Conservation (phyloP, 2,888 invertebrate genomes). For the Epicampocera succincta region DNA sequence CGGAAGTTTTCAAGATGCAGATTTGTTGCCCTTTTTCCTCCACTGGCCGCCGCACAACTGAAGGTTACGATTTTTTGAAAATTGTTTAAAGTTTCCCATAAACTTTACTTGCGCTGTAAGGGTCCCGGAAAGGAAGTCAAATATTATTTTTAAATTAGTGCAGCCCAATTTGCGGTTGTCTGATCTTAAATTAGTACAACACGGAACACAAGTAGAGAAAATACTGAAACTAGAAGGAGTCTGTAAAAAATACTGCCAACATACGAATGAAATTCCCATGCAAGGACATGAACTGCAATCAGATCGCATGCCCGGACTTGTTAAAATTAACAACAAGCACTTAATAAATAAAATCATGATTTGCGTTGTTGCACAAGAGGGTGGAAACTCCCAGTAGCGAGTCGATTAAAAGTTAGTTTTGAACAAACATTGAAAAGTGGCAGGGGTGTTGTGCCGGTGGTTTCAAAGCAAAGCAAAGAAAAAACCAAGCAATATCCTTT, state of each 20-base stretch:
- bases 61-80: neutral
- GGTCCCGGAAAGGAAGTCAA: conserved; percentile 49
- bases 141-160: conserved; percentile 49
- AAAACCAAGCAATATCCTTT: conserved; percentile 32
- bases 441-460: conserved; percentile 11
- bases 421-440: conserved; percentile 1
- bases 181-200: conserved; percentile 13
- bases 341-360: conserved; percentile 4
- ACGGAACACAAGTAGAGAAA: conserved; percentile 1
- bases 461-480: no score
- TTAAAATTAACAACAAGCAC: conserved; percentile 1
- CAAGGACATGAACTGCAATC: conserved; percentile 51
- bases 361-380: neutral
- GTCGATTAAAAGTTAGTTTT: conserved; percentile 40
- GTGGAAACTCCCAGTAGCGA: conserved; percentile 27
- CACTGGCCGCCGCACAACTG: no score
- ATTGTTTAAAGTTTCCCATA: conserved; percentile 37
- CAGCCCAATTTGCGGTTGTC: conserved; percentile 17
- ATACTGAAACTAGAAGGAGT: conserved; percentile 45
- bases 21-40: no score
- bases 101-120: conserved; percentile 1
- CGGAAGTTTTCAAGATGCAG: no score
- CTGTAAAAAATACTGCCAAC: conserved; percentile 49
- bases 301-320: conserved; percentile 26
- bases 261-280: conserved; percentile 68